Base-by-base conservation (phyloP, 1,140 invertebrate genomes). In the Brachionus sp. region DNA sequence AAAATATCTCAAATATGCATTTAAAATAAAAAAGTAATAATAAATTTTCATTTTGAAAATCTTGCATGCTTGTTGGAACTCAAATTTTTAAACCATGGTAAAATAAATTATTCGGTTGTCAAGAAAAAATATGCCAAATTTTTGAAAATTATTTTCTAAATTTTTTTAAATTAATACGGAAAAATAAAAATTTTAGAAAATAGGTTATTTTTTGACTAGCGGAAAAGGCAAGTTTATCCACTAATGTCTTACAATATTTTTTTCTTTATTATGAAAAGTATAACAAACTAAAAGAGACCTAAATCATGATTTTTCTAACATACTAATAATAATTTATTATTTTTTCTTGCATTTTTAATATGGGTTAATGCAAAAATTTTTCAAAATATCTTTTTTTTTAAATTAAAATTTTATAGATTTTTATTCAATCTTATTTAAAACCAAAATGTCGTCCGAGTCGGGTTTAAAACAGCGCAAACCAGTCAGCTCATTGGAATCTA, bases 381-480 rank as follows among this genome's bases (percentile, higher is more conserved):
- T 37, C 16, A 37, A 37, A 37, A 19, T 39, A 39, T 7, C 37
- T 70, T 70, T 70, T 70, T 68, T 44, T 16, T 57, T 57, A n/a
- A 16, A 16, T n/a, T 10, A 70, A 37, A 33, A 39, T 70, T 70
- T 70, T 70, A 70, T 70, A 70, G 66, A 70, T 70, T 70, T 70
- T 70, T 70, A 70, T 39, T 70, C 37, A n/a, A 39, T 19, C 6
- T 19, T 12, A 66, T 66, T n/a, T 35, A 37, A 37, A 39, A 39
- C 3, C 16, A 70, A 35, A 70, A 80, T 80, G 77, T 80, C 77
- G n/a, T 57, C 77, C 19, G 77, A 80, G 39, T 80, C 77, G 6
- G 77, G 77, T 35, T 13, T 80, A 39, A 80, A 80, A 66, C 77
- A 80, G 37, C 77, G 77, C 9, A 80, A 80, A 19, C 37, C 77